A percentile compares a stretch with the other conserved stretches of the same genome.
phyloP scores from a whole-genome alignment of 2,113 vertebrate species.

The Balaeniceps rex region DNA sequence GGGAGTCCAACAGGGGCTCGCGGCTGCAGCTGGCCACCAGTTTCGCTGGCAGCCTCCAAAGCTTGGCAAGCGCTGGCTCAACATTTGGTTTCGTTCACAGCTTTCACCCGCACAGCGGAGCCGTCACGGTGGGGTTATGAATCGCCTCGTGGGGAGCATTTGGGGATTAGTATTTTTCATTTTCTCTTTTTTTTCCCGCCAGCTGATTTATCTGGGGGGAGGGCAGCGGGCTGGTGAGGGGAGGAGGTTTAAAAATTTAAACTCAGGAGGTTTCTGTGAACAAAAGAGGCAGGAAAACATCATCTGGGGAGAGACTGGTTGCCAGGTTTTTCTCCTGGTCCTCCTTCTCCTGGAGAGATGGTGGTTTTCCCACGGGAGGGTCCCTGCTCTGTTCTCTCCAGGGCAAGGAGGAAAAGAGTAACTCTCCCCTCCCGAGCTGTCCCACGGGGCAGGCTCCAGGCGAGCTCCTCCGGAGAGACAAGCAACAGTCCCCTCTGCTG shows the following conservation, averaged over 20 bases:
- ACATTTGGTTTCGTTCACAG: neutral
- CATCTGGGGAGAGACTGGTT: neutral
- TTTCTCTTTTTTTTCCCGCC: neutral
- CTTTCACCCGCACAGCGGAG: neutral
- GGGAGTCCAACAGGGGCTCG: neutral
- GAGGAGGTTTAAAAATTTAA: neutral
- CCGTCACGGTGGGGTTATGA: neutral
- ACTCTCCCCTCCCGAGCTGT: neutral
- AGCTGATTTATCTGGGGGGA: neutral
- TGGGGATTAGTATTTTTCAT: neutral
- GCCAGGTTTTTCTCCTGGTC: neutral
- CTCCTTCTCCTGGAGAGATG: neutral
- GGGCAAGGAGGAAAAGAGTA: neutral
- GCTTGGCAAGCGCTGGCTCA: neutral
- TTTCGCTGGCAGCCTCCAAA: neutral
- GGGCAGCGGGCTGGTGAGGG: neutral
- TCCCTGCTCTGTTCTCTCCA: neutral
- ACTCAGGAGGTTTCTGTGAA: neutral
- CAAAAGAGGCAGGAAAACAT: neutral
- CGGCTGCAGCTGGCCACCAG: neutral
- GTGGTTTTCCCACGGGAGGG: neutral
- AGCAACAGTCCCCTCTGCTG: constrained; percentile 57
- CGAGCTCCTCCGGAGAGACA: neutral
- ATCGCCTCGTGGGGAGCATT: neutral
- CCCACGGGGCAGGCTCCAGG: neutral